Base-by-base conservation (phyloP, 2,797 vertebrate genomes). In the Paguma larvata region DNA sequence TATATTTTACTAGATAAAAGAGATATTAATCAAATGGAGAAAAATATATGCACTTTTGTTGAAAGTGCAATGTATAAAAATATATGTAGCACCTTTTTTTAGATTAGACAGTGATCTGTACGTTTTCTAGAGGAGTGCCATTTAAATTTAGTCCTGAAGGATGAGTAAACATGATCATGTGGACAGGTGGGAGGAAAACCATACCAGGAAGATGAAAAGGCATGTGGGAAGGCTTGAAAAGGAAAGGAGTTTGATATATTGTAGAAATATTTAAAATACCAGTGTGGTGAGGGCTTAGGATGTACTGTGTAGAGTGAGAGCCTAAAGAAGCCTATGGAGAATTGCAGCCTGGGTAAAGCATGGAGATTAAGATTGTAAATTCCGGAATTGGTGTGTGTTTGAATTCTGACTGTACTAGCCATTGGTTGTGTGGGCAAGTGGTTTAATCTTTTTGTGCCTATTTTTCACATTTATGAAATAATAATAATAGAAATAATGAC, bases 141-240 rank as follows among this genome's bases (percentile, higher is more conserved):
- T 93, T 97, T 97, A 85, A 79, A 68, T 91, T 91, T 89, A 80
- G 18, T n/a, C 4, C 41, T 86, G 62, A 91, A 95, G 27, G 27
- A 83, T 93, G 21, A 87, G 14, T 63, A 86, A 91, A 97, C 89
- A 89, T 84, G 96, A 56, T 80, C 91, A 95, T 88, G 83, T 93
- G 94, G 78, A 73, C n/a, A n/a, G 91, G 95, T 97, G 91, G 95
- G 95, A 96, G 89, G 73, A 92, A 91, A 89, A 93, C 14, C 82
- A 89, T 68, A 94, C 4, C 13, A 91, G 32, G 77, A 79, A 86
- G 34, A 86, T 95, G 46, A 97, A 94, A 48, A 34, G 91, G 46
- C 77, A 84, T 86, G 59, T 89, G 89, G 56, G 70, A 97, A 88
- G 19, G 23, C 9, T 38, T 38, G 48, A 84, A 91, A 96, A 80